These are phyloP conservation scores for Chaetogeoica ovagalla DNA, from an alignment of 2,888 invertebrate species.

Conservation along the genomic window DNA sequence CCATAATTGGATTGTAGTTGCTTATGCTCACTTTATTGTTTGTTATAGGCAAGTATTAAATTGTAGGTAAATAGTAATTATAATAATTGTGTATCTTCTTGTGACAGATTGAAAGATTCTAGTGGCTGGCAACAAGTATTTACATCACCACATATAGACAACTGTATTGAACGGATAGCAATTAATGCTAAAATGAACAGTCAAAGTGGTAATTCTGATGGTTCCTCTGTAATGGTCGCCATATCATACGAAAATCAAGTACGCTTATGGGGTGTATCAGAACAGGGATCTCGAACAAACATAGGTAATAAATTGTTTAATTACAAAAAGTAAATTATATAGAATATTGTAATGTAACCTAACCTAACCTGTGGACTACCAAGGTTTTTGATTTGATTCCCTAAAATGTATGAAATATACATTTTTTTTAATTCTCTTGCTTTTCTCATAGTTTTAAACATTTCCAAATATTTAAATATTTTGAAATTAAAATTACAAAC, in stretches of 20 bases:
- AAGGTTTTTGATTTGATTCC: too few species aligned
- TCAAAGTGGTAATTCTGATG: constrained; percentile 59
- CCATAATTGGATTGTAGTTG: constrained; percentile 97
- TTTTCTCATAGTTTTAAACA: too few species aligned
- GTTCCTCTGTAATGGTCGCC: constrained; percentile 76
- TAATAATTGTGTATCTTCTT: neutral
- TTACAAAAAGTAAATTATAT: neutral
- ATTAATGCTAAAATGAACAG: constrained; percentile 68
- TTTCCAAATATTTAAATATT: too few species aligned
- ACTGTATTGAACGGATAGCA: constrained; percentile 87
- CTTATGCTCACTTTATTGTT: constrained; percentile 92
- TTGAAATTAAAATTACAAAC: too few species aligned
- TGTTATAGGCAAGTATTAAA: constrained; percentile 75
- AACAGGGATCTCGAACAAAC: constrained; percentile 74
- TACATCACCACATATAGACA: constrained; percentile 88
- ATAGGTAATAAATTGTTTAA: constrained; percentile 63
- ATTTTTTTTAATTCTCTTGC: too few species aligned
- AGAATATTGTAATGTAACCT: too few species aligned
- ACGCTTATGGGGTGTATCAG: constrained; percentile 77
- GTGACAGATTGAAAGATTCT: constrained; percentile 82
- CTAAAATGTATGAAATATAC: too few species aligned
- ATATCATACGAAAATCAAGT: constrained; percentile 78
- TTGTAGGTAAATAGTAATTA: neutral
- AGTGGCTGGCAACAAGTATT: constrained; percentile 96
- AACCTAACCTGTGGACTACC: too few species aligned